Base-by-base conservation (phyloP, 35 echinoderm and acorn worm genomes). In the Diadema setosum region DNA sequence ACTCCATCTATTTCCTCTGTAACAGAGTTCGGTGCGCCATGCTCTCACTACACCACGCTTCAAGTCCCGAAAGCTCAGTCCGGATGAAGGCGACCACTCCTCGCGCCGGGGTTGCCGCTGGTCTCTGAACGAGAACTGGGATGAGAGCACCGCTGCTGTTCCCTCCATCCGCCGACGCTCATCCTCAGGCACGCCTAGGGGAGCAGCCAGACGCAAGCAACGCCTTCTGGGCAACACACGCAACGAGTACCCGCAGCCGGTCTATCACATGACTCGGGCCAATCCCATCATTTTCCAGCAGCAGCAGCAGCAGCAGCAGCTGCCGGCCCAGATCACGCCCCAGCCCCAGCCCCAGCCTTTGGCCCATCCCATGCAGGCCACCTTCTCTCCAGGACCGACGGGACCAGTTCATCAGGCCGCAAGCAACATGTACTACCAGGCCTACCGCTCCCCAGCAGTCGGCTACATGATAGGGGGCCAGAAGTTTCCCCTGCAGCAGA, bases 21-120 rank as follows among this genome's bases (percentile, higher is more conserved):
- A 42, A 43, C 81, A 96, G 94, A 96, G 94, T 61, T 96, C 94
- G 27, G 85, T 96, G 15, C 90, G 94, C 12, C 94, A 96, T 81
- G 94, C 94, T 24, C 58, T 96, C 35, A 92, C 89, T 18, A 91
- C 85, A 34, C 81, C 94, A 83, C 85, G 84, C 33, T 96, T 96
- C 85, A 92, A 92, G 39, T 80, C 89, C 21, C 78, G 94, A 14
- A 85, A 80, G 34, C 46, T 82, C 21, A 73, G 49, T 36, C 80
- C 87, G 20, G 45, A 75, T 3, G 86, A 85, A 33, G 61, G 48
- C n/a, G 90, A 91, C 31, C 58, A 84, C 14, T 34, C 75, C 36
- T 76, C 80, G 9, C 59, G 90, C 25, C 86, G 83, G 80, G 94
- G 94, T 21, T 75, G 90, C 40, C 87, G 91, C 12, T 96, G 94